phyloP scores from a whole-genome alignment of 1,140 invertebrate genomes.

The Hesperophylax magnus region DNA sequence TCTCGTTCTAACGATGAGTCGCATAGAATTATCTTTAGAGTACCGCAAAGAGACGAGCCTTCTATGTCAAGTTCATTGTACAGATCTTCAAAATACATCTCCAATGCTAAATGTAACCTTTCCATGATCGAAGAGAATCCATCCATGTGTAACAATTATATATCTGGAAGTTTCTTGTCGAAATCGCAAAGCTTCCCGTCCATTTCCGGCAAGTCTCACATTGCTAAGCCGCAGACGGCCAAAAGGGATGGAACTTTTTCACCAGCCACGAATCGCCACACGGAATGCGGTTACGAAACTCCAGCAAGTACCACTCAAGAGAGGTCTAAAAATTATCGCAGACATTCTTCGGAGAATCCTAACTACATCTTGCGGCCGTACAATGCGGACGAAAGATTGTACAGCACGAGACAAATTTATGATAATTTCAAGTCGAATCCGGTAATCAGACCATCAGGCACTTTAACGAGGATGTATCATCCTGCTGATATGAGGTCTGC shows the following conservation, averaged over 20 bases:
- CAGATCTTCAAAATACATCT: slow-evolving; percentile 58
- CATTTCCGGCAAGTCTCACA: slow-evolving; percentile 25
- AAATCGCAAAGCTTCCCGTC: slow-evolving; percentile 52
- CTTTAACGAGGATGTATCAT: slow-evolving; percentile 59
- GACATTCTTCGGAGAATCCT: slow-evolving; percentile 43
- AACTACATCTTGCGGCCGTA: slow-evolving; percentile 39
- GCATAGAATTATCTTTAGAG: slow-evolving; percentile 18
- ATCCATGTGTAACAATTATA: slow-evolving; percentile 53
- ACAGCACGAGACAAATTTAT: background rate
- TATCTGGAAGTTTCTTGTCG: slow-evolving; percentile 45
- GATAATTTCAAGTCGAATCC: background rate
- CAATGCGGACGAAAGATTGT: slow-evolving; percentile 1
- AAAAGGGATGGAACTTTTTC: slow-evolving; percentile 1
- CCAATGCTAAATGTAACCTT: slow-evolving; percentile 63
- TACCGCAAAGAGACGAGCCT: background rate
- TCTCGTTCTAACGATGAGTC: background rate
- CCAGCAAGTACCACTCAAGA: slow-evolving; percentile 30
- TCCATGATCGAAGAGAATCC: slow-evolving; percentile 67
- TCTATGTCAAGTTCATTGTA: slow-evolving; percentile 30
- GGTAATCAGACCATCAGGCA: slow-evolving; percentile 45
- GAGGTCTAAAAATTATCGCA: slow-evolving; percentile 38
- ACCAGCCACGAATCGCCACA: slow-evolving; percentile 31
- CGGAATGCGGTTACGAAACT: slow-evolving; percentile 44
- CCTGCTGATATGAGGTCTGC: slow-evolving; percentile 57
- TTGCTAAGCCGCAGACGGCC: slow-evolving; percentile 5